Base-by-base conservation (phyloP, 2,888 invertebrate genomes). In the Thereva unica region DNA sequence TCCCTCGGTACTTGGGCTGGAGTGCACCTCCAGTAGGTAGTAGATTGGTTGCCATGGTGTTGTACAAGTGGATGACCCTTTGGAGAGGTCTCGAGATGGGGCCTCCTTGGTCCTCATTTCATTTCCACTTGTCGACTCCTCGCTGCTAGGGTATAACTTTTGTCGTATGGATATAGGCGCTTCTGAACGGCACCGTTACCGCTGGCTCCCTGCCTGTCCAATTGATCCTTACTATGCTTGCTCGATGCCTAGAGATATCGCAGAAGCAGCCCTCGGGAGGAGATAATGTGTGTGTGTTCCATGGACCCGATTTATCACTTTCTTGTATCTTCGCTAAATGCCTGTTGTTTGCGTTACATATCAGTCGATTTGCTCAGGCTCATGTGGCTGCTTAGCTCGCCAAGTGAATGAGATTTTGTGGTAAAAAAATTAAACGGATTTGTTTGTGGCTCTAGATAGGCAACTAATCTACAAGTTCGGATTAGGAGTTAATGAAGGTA, bases 261-360 rank as follows among this genome's bases (percentile, higher is more conserved):
- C 59, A 40, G 9, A 37, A 38, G 41, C 42, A 47, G 37, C 47
- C 49, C 35, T 35, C 34, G 12, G 52, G 35, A 5, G 34, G 10
- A 42, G 45, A 57, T 57, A 37, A 23, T 12, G n/a, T 66, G 66
- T 66, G 68, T 66, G 63, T 66, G 66, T 61, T 56, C 45, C 55
- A 23, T 52, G 42, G 66, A 41, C 42, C 53, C 55, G 65, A 67
- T 67, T 69, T 69, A 69, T 69, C 69, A 61, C 61, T 69, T 67
- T 64, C 67, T 69, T 69, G 69, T 69, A 69, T 69, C 69, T 69
- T 23, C 45, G 67, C 67, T 69, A 69, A 69, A 69, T 69, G 61
- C 69, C 64, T 69, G 69, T 67, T 69, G 69, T 69, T 69, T 69
- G 64, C 61, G 65, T 64, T 69, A 67, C 67, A 69, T 69, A 68